Base-by-base conservation (phyloP, 2,113 vertebrate species). In the Microtus ochrogaster region DNA sequence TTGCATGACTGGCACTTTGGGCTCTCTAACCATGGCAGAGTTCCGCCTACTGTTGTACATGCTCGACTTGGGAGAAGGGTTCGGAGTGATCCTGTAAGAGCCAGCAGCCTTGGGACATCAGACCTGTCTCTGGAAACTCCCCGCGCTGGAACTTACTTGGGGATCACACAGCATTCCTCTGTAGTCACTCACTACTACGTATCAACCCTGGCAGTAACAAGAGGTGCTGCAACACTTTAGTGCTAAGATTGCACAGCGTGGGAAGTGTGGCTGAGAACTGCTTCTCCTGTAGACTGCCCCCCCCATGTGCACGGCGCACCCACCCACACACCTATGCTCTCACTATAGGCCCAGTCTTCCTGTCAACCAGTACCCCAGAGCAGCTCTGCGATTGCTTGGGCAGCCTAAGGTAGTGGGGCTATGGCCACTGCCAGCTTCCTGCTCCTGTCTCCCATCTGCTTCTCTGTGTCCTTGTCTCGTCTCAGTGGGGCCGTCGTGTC, bases 401-500 rank as follows among this genome's bases (percentile, higher is more conserved):
- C 74, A 33, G 76, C 70, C 58, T 11, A 73, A 58, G 39, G 2
- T 8, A 21, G 39, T 63, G 63, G 36, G 36, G n/a, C 83, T 63
- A 5, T 6, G 8, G 39, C 26, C 41, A 52, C 36, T 17, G 3
- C 79, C 33, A 7, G 30, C 89, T 24, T 79, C 65, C 73, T 30
- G 44, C 33, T 4, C 68, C 55, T 36, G 28, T 30, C 47, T 49
- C 44, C 1, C 44, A 19, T n/a, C 11, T 44, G 55, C 63, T n/a
- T n/a, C 30, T 41, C 24, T 16, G 58, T 81, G 47, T 81, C 22
- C 47, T 21, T 41, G 44, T 39, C 28, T 17, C 14, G 44, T 39
- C 28, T 17, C 14, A 11, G 0, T 1, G 14, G 36, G 33, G 33
- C 30, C 3, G 8, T 3, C 5, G 30, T 9, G 8, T 14, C 22